Base-by-base conservation (phyloP, 2,797 vertebrate genomes). In the Tragopan temminckii region DNA sequence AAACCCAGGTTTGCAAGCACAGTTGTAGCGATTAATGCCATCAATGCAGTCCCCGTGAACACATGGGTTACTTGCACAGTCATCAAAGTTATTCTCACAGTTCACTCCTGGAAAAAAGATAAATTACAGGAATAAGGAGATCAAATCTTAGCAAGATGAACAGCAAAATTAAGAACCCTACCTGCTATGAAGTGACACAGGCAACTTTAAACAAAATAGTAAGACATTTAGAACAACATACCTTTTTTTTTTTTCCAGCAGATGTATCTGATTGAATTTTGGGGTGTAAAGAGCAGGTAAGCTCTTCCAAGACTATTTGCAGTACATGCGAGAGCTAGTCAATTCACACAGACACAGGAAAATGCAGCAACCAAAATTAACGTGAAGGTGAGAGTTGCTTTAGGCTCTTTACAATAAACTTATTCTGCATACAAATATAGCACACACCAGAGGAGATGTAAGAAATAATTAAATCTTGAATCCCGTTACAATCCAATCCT, bases 11-110 rank as follows among this genome's bases (percentile, higher is more conserved):
- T 97, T 81, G 92, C 99, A 99, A 61, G 98, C 97, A 88, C 99
- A 99, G 68, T 98, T 98, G 96, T 99, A 99, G 64, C 98, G 98
- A 55, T 99, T 99, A 76, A 99, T 98, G 48, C 98, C 99, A 48
- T 99, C 99, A 35, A 98, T 97, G 80, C 99, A 99, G 80, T 97
- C 97, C 82, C 99, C 99, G 0, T 98, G 97, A 71, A 98, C 89
- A 90, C 99, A 99, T 1, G 99, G 99, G 95, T 98, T 99, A 95
- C 98, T 99, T 36, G 98, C 98, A 86, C 99, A 99, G 96, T 99
- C 99, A 38, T 99, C 98, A 52, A 98, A 97, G 96, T 99, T 99
- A 84, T 98, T 98, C 95, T 99, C 99, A 97, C 99, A 99, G 94
- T 99, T 99, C 85, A 97, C 85, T 29, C 99, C 99, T 99, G 86